Percentiles rank a stretch among this genome's conserved stretches.
phyloP scores from a whole-genome alignment of 2,113 vertebrate genomes.

The Cephalopholis sonnerati region DNA sequence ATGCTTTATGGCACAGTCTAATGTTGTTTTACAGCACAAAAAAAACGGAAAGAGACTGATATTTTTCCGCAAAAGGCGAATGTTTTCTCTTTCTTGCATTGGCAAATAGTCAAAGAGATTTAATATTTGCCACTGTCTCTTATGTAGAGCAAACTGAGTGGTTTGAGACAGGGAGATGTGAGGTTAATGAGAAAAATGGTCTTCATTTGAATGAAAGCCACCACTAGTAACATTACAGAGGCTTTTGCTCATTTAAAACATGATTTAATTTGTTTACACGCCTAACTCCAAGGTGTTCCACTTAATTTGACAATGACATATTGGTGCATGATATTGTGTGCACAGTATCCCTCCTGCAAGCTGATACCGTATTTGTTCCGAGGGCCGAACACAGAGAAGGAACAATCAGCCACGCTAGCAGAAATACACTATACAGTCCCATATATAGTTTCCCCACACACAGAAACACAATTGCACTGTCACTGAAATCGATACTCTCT shows the following conservation, averaged over 20 bases:
- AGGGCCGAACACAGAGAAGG: neutral
- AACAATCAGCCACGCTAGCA: constrained; percentile 6
- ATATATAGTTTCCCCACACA: constrained; percentile 16
- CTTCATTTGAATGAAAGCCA: neutral
- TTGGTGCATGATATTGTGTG: neutral
- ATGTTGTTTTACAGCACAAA: neutral
- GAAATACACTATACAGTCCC: neutral
- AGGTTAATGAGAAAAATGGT: neutral
- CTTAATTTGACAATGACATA: neutral
- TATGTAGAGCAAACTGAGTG: neutral
- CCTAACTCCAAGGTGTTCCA: neutral
- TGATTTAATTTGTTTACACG: neutral
- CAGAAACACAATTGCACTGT: constrained; percentile 33
- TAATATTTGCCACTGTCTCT: neutral
- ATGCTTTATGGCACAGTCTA: neutral
- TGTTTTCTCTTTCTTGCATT: neutral
- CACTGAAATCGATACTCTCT: constrained; percentile 55
- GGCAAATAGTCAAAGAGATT: neutral
- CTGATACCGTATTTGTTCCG: neutral
- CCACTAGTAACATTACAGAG: neutral
- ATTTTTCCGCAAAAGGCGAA: neutral
- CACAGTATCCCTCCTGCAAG: neutral
- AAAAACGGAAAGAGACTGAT: neutral
- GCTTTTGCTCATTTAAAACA: neutral
- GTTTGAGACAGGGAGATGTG: neutral